Evolutionary conservation across 2,113 vertebrate genomes (phyloP).

Genomic region (Tenebrosternarchus preto): DNA sequence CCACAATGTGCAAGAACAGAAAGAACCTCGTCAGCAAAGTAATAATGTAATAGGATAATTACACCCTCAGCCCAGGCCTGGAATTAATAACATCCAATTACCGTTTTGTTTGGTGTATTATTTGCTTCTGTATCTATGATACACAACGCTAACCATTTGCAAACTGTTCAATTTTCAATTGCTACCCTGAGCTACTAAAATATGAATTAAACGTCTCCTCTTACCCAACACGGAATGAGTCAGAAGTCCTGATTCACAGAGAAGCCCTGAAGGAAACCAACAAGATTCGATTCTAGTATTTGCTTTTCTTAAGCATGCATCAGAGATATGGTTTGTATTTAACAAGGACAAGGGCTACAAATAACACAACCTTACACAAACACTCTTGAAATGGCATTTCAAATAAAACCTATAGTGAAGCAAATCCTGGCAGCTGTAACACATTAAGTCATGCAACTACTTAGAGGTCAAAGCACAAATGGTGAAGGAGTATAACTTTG

Average conservation of each 20-base stretch:
- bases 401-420: background rate
- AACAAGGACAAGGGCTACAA: background rate
- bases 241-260: slow-evolving; percentile 6
- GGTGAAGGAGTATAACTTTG: slow-evolving; percentile 5
- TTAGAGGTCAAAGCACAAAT: background rate
- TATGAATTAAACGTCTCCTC: slow-evolving; percentile 25
- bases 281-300: background rate
- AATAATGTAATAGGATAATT: slow-evolving; percentile 64
- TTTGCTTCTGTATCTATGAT: slow-evolving; percentile 51
- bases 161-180: slow-evolving; percentile 40
- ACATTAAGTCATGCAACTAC: background rate
- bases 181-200: slow-evolving; percentile 34
- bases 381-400: background rate
- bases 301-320: background rate
- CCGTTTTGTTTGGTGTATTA: slow-evolving; percentile 65
- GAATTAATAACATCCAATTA: slow-evolving; percentile 66
- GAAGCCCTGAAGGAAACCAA: background rate
- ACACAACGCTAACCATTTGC: slow-evolving; percentile 36
- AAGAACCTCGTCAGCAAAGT: slow-evolving; percentile 33
- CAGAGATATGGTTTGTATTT: background rate
- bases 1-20: slow-evolving; percentile 21
- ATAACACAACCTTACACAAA: background rate
- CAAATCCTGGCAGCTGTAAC: background rate
- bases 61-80: slow-evolving; percentile 57
- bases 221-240: background rate